Evolutionary conservation across 1,140 invertebrate genomes (phyloP).

Genomic region (Aphis craccivora): DNA sequence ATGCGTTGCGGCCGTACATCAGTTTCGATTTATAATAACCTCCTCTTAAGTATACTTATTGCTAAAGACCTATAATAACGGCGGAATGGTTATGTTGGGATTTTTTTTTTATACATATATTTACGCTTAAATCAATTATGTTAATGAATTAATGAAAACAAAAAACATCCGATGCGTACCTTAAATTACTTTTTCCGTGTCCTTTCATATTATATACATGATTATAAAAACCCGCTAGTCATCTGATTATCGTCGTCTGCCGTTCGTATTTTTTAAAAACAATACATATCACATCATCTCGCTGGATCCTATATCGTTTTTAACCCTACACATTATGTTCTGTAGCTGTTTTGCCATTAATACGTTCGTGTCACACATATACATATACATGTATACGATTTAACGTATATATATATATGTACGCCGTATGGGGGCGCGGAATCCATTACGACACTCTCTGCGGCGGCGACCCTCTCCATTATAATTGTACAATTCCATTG

Average conservation of each 20-base stretch:
- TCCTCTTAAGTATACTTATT: background rate
- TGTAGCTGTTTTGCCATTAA: background rate
- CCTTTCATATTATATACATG: background rate
- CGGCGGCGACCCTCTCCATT: background rate
- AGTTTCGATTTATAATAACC: background rate
- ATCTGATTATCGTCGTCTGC: too few relatives aligned
- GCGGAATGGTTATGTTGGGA: background rate
- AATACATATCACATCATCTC: background rate
- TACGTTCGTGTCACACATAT: background rate
- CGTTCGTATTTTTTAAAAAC: background rate
- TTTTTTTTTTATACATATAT: background rate
- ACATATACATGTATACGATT: background rate
- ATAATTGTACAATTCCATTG: background rate
- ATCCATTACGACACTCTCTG: slow-evolving; percentile 1
- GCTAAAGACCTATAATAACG: too few relatives aligned
- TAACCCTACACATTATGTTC: background rate
- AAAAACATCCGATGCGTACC: background rate
- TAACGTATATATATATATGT: background rate
- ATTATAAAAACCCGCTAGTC: background rate
- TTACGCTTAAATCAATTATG: background rate
- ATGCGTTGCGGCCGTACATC: background rate
- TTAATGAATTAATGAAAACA: background rate
- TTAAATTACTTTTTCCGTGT: background rate
- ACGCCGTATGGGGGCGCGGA: background rate
- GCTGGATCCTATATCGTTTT: background rate